Conservation (phyloP, 1,140 invertebrate species). For the Polypedilum vanderplanki region DNA sequence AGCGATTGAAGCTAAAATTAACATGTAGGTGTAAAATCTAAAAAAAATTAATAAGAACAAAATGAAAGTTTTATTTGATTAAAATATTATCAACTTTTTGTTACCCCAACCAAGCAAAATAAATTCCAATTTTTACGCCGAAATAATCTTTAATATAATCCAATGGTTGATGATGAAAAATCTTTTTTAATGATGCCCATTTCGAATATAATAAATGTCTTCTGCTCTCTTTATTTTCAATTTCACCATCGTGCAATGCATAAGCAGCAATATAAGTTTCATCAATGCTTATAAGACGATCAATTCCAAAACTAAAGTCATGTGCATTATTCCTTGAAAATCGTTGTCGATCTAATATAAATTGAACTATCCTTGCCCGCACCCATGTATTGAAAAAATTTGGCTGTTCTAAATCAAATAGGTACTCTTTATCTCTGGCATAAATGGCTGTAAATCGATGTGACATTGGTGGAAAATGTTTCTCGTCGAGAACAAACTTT, state of each 20-base stretch:
- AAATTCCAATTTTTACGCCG: slow-evolving; percentile 88
- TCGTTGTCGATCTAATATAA: slow-evolving; percentile 80
- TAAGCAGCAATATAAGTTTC: slow-evolving; percentile 76
- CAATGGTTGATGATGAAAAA: slow-evolving; percentile 79
- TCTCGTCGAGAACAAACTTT: slow-evolving; percentile 56
- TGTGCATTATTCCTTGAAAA: slow-evolving; percentile 59
- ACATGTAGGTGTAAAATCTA: slow-evolving; percentile 83
- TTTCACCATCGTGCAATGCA: slow-evolving; percentile 82
- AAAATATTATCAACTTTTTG: background rate
- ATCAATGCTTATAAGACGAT: slow-evolving; percentile 65
- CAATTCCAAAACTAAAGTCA: slow-evolving; percentile 75
- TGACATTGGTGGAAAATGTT: slow-evolving; percentile 60
- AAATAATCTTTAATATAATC: slow-evolving; percentile 87
- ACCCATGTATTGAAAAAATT: slow-evolving; percentile 82
- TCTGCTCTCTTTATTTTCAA: slow-evolving; percentile 58
- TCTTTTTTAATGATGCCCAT: slow-evolving; percentile 76
- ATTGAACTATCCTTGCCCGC: slow-evolving; percentile 81
- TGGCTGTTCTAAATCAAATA: slow-evolving; percentile 72
- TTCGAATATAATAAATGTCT: slow-evolving; percentile 72
- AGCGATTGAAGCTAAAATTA: slow-evolving; percentile 78
- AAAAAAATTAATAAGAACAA: background rate
- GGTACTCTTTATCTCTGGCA: slow-evolving; percentile 77
- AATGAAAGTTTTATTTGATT: background rate
- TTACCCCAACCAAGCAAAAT: slow-evolving; percentile 90
- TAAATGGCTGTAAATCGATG: slow-evolving; percentile 76